Percentiles rank a stretch among this genome's conserved stretches.
Evolutionary conservation across 2,113 vertebrate species (phyloP).

Genomic region (Anseranas semipalmata): DNA sequence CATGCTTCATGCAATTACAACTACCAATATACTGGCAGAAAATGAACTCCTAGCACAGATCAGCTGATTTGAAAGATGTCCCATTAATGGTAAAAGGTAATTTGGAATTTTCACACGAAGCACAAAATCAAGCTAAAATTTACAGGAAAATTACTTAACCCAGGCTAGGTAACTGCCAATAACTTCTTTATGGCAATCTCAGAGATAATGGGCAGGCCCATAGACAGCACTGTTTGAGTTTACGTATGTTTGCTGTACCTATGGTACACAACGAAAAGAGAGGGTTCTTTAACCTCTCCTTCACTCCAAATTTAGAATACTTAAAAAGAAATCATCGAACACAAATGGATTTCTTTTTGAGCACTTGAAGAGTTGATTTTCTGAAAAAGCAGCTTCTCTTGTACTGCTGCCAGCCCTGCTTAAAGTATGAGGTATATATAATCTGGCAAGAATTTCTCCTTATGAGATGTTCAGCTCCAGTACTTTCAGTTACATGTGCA

Average conservation of each 20-base stretch:
- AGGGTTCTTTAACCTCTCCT: not conserved
- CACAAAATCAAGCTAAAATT: not conserved
- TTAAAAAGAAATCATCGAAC: constrained; percentile 16
- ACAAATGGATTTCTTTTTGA: constrained; percentile 12
- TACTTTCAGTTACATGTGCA: constrained; percentile 59
- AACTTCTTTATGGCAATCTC: not conserved
- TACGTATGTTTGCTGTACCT: not conserved
- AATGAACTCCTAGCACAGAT: not conserved
- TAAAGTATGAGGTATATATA: constrained; percentile 58
- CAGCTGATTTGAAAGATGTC: not conserved
- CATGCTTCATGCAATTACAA: not conserved
- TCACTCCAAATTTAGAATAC: not conserved
- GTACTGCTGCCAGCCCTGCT: constrained; percentile 26
- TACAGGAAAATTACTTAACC: not conserved
- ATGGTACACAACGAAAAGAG: not conserved
- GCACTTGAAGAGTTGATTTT: not conserved
- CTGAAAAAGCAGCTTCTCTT: constrained; percentile 59
- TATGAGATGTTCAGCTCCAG: constrained; percentile 62
- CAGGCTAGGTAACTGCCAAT: not conserved
- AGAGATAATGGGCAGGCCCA: not conserved
- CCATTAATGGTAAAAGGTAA: not conserved
- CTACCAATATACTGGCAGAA: not conserved
- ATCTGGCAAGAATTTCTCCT: constrained; percentile 55
- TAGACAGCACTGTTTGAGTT: not conserved
- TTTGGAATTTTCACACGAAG: not conserved